Evolutionary conservation across 92 coral and sea anemone species (phyloP).

Genomic region (Bergia puertoricense): DNA sequence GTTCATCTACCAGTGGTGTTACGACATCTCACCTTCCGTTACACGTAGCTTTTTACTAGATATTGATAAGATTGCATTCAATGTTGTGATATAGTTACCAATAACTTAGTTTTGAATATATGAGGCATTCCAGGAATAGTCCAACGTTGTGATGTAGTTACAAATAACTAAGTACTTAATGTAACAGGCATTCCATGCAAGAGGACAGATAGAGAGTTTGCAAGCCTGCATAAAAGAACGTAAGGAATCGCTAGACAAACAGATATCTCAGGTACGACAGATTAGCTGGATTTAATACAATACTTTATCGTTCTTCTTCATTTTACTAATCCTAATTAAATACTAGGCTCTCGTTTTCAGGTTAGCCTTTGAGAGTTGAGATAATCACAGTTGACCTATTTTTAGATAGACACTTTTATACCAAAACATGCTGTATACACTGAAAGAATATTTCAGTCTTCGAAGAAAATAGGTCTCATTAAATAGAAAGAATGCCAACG

Average conservation of each 20-base stretch:
- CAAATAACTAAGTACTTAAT: neutral
- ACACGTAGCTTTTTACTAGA: neutral
- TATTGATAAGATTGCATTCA: neutral
- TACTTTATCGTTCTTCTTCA: neutral
- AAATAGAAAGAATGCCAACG: too few species aligned
- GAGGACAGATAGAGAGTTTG: constrained; percentile 60
- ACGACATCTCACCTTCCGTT: neutral
- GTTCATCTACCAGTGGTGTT: neutral
- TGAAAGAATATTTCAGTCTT: neutral
- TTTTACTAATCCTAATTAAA: neutral
- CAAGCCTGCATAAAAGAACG: constrained; percentile 55
- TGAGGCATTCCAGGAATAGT: neutral
- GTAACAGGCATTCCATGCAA: constrained; percentile 25
- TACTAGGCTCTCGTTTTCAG: neutral
- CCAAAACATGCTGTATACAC: neutral
- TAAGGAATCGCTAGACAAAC: constrained; percentile 45
- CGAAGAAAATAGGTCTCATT: neutral
- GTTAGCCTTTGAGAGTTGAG: neutral
- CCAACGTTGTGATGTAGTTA: neutral
- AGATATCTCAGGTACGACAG: constrained; percentile 52
- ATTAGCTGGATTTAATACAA: neutral
- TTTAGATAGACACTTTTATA: neutral
- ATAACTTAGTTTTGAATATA: too few species aligned
- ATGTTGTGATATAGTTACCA: neutral
- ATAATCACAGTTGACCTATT: neutral